Base-by-base conservation (phyloP, 2,888 invertebrate species). In the Bellardia bayeri region DNA sequence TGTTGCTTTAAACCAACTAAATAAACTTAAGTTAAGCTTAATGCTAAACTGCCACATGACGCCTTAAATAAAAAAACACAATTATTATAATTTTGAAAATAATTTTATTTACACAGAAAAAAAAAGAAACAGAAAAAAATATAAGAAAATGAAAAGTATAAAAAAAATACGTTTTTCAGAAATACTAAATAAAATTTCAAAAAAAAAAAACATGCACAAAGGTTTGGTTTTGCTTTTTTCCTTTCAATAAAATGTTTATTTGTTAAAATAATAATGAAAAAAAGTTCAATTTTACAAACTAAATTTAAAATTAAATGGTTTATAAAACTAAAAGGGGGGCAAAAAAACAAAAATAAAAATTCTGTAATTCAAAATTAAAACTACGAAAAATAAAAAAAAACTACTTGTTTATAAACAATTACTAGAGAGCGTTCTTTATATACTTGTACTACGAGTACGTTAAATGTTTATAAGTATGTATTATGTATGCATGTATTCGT, bases 31-130 rank as follows among this genome's bases (percentile, higher is more conserved):
- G 3, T 6, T 66, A 33, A n/a, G 13, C 40, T 64, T 45, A 11
- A 9, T 11, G 3, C 11, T 7, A 9, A 9, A 42, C 3, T 45
- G 23, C 23, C 23, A 23, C 23, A 23, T 11, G 11, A 45, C 2
- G 7, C 45, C 45, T 45, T 40, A 66, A 75, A 54, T 64, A 54
- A 49, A 82, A 79, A 76, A 75, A 83, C 75, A 76, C 75, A 69
- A 66, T 66, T 54, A 72, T 42, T 51, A 49, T 49, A 71, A 37
- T 66, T 80, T 81, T 84, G 13, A 82, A 78, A 85, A 78, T 78
- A 63, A 80, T 71, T 87, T 87, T 82, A 82, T 78, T 87, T 85
- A 82, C 71, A 81, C 56, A 49, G 23, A 83, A 49, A 64, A 76
- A 80, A 49, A 64, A 72, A 74, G 54, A 82, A 82, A 45, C 30